phyloP scores from a whole-genome alignment of 1,140 invertebrate species.

The Drosophila kohkoa region DNA sequence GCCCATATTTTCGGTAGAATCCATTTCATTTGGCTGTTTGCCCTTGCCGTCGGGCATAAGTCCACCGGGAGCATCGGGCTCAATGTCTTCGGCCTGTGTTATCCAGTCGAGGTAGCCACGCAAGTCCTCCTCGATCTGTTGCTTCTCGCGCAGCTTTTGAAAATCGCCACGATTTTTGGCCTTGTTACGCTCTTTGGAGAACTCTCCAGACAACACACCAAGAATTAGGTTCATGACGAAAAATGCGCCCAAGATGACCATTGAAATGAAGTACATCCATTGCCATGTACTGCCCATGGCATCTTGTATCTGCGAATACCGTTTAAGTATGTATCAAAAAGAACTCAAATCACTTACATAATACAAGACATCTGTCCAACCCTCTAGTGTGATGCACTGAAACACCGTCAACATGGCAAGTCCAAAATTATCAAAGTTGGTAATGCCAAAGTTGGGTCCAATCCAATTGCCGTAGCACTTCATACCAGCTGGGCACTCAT shows the following conservation, averaged over 20 bases:
- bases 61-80: constrained; percentile 95
- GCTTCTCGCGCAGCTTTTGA: constrained; percentile 98
- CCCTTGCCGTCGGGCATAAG: constrained; percentile 89
- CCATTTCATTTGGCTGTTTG: constrained; percentile 91
- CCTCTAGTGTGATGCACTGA: constrained; percentile 99
- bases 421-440: constrained; percentile 99
- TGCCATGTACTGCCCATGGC: constrained; percentile 98
- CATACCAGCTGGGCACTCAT: constrained; percentile 88
- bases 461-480: constrained; percentile 92
- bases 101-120: constrained; percentile 99
- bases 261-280: constrained; percentile 99
- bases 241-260: constrained; percentile 99
- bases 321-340: constrained; percentile 82
- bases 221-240: constrained; percentile 99
- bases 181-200: constrained; percentile 99
- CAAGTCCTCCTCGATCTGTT: constrained; percentile 99
- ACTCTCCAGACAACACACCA: constrained; percentile 99
- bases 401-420: constrained; percentile 99
- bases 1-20: constrained; percentile 93
- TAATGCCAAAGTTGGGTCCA: constrained; percentile 98
- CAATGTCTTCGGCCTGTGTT: constrained; percentile 99
- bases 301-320: constrained; percentile 93
- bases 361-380: constrained; percentile 99
- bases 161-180: constrained; percentile 99
- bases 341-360: constrained; percentile 87